These are phyloP conservation scores for Cheilosia vernalis DNA, from an alignment of 2,888 invertebrate genomes.

Conservation along the genomic window DNA sequence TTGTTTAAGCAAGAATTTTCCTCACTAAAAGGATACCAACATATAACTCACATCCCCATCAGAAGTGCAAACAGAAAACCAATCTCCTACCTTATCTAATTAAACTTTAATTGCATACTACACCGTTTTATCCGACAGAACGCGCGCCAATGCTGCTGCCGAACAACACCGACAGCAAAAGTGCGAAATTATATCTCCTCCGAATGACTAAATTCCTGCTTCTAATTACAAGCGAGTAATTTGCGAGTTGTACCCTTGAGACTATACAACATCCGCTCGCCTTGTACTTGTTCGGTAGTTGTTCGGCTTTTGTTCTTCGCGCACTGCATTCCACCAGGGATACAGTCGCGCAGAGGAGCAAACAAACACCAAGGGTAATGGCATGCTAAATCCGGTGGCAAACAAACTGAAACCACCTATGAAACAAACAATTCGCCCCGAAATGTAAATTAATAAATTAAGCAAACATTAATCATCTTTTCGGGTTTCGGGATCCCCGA, in stretches of 20 bases:
- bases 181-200: conserved; percentile 56
- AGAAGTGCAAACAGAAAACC: conserved; percentile 33
- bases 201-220: conserved; percentile 64
- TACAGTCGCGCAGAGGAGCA: conserved; percentile 8
- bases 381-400: conserved; percentile 62
- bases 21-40: conserved; percentile 25
- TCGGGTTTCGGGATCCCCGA: conserved; percentile 9
- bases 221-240: conserved; percentile 65
- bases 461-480: conserved; percentile 72
- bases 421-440: conserved; percentile 62
- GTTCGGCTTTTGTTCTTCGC: conserved; percentile 15
- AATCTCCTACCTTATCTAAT: conserved; percentile 66
- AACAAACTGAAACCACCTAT: conserved; percentile 71
- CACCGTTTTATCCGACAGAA: conserved; percentile 9
- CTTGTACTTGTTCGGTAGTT: conserved; percentile 12
- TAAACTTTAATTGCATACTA: conserved; percentile 64
- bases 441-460: conserved; percentile 74
- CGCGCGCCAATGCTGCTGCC: neutral
- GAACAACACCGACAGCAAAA: conserved; percentile 34
- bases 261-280: conserved; percentile 50
- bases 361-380: conserved; percentile 31
- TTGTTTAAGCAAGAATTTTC: conserved; percentile 16
- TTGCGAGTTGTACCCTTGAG: conserved; percentile 40
- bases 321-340: conserved; percentile 22
- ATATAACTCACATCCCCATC: conserved; percentile 55